phyloP scores from a whole-genome alignment of 2,113 vertebrate genomes.

The Numida meleagris region DNA sequence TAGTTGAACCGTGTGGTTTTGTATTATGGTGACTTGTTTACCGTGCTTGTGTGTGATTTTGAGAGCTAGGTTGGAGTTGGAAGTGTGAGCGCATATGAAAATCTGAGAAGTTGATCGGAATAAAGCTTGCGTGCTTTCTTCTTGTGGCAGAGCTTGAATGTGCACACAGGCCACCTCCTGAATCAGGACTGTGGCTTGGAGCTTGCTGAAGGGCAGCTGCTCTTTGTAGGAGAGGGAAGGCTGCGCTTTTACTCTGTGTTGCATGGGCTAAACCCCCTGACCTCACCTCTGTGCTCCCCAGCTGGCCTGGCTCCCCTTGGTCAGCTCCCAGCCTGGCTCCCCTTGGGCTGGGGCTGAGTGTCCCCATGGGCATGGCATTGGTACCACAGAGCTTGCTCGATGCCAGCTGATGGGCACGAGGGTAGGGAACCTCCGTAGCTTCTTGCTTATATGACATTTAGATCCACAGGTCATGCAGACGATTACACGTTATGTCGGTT shows the following conservation, averaged over 20 bases:
- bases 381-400: too few species aligned
- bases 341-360: rapidly evolving
- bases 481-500: rapidly evolving
- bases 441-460: rapidly evolving
- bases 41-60: rapidly evolving
- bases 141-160: rapidly evolving
- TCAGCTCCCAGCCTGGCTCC: rapidly evolving
- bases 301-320: too few species aligned
- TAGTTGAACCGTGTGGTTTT: background rate
- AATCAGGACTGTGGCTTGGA: rapidly evolving
- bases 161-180: rapidly evolving
- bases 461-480: too few species aligned
- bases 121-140: rapidly evolving
- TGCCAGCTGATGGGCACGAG: background rate
- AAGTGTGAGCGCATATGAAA: rapidly evolving
- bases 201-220: rapidly evolving
- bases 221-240: rapidly evolving
- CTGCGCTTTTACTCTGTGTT: too few species aligned
- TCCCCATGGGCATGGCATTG: rapidly evolving
- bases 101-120: rapidly evolving
- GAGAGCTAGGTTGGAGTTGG: background rate
- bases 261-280: rapidly evolving
- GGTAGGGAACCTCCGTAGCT: rapidly evolving
- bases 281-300: background rate
- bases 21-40: too few species aligned